A percentile compares a stretch with the other conserved stretches of the same genome.
These are phyloP conservation scores for Hipposideros larvatus DNA, from an alignment of 2,797 vertebrate species.

Conservation along the genomic window DNA sequence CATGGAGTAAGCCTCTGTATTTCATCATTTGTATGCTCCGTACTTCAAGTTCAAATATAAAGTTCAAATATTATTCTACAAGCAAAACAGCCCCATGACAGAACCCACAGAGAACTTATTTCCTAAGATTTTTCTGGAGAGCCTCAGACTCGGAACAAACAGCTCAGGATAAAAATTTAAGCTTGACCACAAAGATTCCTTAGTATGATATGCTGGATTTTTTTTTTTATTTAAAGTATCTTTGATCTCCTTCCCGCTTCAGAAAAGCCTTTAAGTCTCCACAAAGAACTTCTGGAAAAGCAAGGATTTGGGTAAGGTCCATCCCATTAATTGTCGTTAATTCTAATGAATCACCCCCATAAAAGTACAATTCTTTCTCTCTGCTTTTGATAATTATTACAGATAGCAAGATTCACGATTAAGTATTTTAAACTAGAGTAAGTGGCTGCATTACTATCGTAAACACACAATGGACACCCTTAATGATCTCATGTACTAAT, in stretches of 20 bases:
- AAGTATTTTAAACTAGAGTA: constrained; percentile 47
- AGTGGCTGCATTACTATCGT: constrained; percentile 17
- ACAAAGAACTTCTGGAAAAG: constrained; percentile 41
- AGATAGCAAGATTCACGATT: constrained; percentile 54
- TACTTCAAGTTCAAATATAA: not conserved
- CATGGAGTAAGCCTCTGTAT: not conserved
- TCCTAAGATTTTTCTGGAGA: constrained; percentile 50
- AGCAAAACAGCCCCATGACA: not conserved
- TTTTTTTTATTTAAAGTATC: constrained; percentile 63
- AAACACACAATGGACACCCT: constrained; percentile 48
- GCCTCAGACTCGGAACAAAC: constrained; percentile 62
- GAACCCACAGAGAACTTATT: constrained; percentile 30
- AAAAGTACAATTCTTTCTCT: constrained; percentile 50
- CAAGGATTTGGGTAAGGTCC: constrained; percentile 15
- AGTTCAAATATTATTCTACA: not conserved
- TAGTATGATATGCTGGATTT: constrained; percentile 14
- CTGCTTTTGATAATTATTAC: constrained; percentile 65
- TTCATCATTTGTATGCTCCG: not conserved
- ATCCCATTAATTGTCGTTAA: constrained; percentile 63
- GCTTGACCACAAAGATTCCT: constrained; percentile 70
- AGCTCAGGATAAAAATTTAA: constrained; percentile 59
- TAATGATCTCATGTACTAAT: not conserved
- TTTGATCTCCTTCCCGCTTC: constrained; percentile 72
- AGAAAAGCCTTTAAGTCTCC: constrained; percentile 34
- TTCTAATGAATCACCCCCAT: constrained; percentile 66